Percentiles rank a stretch among this genome's conserved stretches.
Conservation (phyloP, 2,888 invertebrate species). For the Geophilus truncorum region DNA sequence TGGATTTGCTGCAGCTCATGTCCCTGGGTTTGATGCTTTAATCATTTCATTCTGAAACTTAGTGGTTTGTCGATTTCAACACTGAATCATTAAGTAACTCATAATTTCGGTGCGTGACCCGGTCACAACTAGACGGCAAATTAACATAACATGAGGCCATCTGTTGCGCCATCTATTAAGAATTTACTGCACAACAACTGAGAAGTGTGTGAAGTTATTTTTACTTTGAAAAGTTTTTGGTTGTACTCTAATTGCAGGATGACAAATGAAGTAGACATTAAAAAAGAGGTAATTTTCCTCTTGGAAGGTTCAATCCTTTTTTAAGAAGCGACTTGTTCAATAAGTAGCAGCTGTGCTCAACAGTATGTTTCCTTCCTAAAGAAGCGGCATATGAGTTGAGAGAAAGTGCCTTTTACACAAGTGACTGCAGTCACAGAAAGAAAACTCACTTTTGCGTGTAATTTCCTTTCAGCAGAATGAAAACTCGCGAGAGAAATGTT, state of each 20-base stretch:
- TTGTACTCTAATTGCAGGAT: neutral
- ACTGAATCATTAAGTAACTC: too few species aligned
- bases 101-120: too few species aligned
- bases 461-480: neutral
- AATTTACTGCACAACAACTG: too few species aligned
- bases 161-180: too few species aligned
- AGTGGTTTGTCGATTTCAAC: too few species aligned
- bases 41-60: too few species aligned
- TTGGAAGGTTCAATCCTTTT: neutral
- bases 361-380: neutral
- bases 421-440: neutral
- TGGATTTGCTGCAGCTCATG: too few species aligned
- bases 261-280: neutral
- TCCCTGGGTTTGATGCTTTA: too few species aligned
- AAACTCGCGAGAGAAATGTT: neutral
- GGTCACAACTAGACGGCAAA: too few species aligned
- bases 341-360: neutral
- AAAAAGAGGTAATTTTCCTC: neutral
- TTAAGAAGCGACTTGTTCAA: neutral
- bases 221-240: neutral
- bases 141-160: too few species aligned
- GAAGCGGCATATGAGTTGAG: neutral
- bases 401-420: neutral
- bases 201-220: neutral
- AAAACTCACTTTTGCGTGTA: neutral